Base-by-base conservation (phyloP, 2,797 vertebrate genomes). In the Prunella strophiata region DNA sequence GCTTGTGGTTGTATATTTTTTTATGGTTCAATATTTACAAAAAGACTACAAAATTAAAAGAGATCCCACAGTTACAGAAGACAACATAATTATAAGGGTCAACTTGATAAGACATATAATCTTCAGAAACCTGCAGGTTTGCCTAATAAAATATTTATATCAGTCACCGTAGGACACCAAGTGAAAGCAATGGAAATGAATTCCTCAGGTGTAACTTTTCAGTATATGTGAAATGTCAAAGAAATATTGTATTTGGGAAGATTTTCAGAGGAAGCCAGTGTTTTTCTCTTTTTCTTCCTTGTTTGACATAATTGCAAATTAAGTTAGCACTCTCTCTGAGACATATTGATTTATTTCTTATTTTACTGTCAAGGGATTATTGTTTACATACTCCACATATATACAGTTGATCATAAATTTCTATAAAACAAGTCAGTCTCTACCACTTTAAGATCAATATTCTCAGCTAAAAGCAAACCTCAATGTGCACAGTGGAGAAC, bases 71-170 rank as follows among this genome's bases (percentile, higher is more conserved):
- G 98, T 91, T 97, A 97, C 91, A 87, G 95, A 97, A 98, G 98
- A 98, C 98, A 98, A 92, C 97, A 96, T 98, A 98, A 98, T 98
- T 98, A 98, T 98, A 98, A 98, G 98, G 97, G 98, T 98, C 98
- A 98, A 97, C 91, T 97, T 98, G 98, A 98, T 98, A 97, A 98
- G 98, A 98, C 98, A 98, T 97, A 98, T 97, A 98, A 98, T 98
- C 98, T 98, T 97, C 96, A 98, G 98, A 98, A 98, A 96, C 98
- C 98, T 96, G 97, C 97, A 91, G 97, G 72, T 94, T 97, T 96
- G 86, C 97, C 96, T 98, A 94, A 97, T 98, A 97, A 98, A 98
- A 98, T 98, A 98, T 98, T 98, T 98, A 98, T 95, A 98, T 97
- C 97, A 95, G 95, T 97, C 98, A 96, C 98, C 70, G 85, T 96